These are phyloP conservation scores for Melinopterus prodromus DNA, from an alignment of 2,888 invertebrate species.

Conservation along the genomic window DNA sequence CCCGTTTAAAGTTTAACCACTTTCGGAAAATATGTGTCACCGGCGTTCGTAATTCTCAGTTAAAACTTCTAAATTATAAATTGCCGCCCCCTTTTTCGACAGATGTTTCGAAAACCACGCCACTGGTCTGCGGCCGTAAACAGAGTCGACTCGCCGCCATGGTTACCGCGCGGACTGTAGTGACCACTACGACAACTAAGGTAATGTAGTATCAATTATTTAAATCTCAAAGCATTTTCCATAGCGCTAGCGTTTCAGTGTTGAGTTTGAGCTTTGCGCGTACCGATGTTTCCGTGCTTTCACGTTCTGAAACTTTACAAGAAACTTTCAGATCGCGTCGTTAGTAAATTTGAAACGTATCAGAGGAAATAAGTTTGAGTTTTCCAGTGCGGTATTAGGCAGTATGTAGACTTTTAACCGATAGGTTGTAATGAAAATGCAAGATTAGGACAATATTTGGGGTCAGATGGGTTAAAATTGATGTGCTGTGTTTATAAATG, in stretches of 20 bases:
- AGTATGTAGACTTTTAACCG: not conserved
- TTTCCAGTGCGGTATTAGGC: slow-evolving; percentile 6
- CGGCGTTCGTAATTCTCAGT: not conserved
- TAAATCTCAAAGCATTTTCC: slow-evolving; percentile 56
- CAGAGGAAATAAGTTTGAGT: not conserved
- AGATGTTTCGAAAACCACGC: slow-evolving; percentile 5
- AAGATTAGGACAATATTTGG: not conserved
- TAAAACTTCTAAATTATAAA: not conserved
- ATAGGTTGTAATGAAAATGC: not conserved
- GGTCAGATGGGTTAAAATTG: not conserved
- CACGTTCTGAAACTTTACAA: slow-evolving; percentile 28
- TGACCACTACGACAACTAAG: slow-evolving; percentile 45
- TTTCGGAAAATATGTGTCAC: not conserved
- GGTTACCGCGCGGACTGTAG: slow-evolving; percentile 49
- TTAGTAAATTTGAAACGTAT: slow-evolving; percentile 20
- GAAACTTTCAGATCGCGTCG: slow-evolving; percentile 17
- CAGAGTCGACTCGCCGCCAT: slow-evolving; percentile 54
- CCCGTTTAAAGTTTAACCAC: not conserved
- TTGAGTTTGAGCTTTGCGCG: slow-evolving; percentile 38
- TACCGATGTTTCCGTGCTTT: slow-evolving; percentile 31
- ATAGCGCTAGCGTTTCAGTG: slow-evolving; percentile 33
- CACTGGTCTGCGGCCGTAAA: slow-evolving; percentile 26
- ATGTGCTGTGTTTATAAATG: slow-evolving; percentile 50
- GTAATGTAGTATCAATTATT: slow-evolving; percentile 56
- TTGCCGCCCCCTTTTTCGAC: not conserved